Conservation (phyloP, 37 sponge, comb jelly and placozoan genomes). For the Chondrilla cf. caribensis region DNA sequence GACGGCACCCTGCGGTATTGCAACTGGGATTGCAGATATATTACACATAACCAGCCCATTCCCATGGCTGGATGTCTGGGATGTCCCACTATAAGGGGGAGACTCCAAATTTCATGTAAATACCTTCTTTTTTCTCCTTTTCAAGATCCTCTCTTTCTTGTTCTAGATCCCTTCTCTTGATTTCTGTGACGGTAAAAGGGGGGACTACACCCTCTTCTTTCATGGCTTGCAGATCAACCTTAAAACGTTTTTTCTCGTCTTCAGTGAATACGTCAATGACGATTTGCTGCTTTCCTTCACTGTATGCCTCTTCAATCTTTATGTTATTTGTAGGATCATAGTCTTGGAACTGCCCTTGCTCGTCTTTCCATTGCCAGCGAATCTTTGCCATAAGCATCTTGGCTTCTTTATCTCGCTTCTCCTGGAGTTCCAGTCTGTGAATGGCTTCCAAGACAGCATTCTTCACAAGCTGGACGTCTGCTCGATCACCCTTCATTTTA, state of each 20-base stretch:
- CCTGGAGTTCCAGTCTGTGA: not conserved
- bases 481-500: not conserved
- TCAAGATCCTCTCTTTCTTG: too few relatives aligned
- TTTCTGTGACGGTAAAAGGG: not conserved
- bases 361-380: slow-evolving; percentile 9
- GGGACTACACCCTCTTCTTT: not conserved
- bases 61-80: too few relatives aligned
- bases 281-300: not conserved
- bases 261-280: too few relatives aligned
- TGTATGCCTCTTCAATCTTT: not conserved
- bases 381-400: not conserved
- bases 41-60: too few relatives aligned
- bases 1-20: too few relatives aligned
- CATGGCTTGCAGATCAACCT: not conserved
- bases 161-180: not conserved
- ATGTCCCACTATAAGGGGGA: too few relatives aligned
- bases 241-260: not conserved
- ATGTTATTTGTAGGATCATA: not conserved
- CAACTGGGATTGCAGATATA: too few relatives aligned
- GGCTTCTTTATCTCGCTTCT: not conserved
- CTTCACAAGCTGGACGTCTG: not conserved
- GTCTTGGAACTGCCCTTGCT: not conserved
- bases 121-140: too few relatives aligned
- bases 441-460: not conserved
- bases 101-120: too few relatives aligned